Conservation (phyloP, 2,888 invertebrate species). For the Lycaena phlaeas region DNA sequence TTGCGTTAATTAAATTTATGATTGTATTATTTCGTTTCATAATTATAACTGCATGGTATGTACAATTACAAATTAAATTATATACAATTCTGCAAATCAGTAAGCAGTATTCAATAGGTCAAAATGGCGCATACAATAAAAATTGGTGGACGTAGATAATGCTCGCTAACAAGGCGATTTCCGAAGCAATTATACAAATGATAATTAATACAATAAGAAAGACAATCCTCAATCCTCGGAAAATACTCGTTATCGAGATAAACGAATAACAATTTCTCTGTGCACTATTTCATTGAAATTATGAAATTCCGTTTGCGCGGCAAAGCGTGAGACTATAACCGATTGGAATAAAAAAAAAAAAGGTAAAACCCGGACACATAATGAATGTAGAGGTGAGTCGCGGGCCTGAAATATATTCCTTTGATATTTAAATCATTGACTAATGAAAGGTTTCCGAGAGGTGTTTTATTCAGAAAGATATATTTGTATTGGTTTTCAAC, state of each 20-base stretch:
- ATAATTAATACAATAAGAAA: neutral
- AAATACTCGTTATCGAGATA: neutral
- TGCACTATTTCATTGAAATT: conserved; percentile 1
- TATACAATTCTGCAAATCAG: no score
- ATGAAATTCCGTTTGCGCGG: conserved; percentile 12
- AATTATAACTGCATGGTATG: no score
- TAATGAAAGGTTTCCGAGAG: conserved; percentile 46
- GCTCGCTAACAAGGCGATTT: no score
- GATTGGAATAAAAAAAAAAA: conserved; percentile 19
- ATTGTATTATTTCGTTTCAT: no score
- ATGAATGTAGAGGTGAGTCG: conserved; percentile 33
- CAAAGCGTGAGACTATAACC: conserved; percentile 17
- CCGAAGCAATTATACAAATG: no score
- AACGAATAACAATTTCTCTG: neutral
- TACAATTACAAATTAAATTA: no score
- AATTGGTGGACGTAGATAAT: no score
- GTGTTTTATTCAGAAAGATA: conserved; percentile 13
- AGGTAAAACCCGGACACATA: conserved; percentile 26
- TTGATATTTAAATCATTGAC: conserved; percentile 54
- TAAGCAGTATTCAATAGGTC: no score
- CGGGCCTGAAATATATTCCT: conserved; percentile 45
- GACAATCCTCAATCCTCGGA: neutral
- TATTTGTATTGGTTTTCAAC: conserved; percentile 7
- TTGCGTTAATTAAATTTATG: no score
- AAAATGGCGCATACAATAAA: no score